Conservation (phyloP, 2,113 vertebrate species). For the Clinocottus analis region DNA sequence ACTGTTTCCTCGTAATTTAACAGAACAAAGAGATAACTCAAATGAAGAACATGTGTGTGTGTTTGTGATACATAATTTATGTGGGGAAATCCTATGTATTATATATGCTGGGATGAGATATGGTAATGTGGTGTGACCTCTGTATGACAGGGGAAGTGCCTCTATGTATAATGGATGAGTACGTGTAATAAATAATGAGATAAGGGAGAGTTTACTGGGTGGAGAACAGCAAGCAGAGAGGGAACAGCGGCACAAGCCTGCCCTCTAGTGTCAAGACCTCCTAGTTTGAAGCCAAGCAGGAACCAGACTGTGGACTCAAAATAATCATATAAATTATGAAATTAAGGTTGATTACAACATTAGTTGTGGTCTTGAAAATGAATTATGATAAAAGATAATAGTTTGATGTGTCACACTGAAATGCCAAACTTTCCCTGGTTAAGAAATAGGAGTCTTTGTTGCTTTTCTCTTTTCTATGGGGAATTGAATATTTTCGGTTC, state of each 20-base stretch:
- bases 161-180: conserved; percentile 63
- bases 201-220: conserved; percentile 20
- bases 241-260: conserved; percentile 35
- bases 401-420: not conserved
- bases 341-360: not conserved
- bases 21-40: conserved; percentile 56
- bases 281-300: not conserved
- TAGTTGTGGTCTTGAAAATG: not conserved
- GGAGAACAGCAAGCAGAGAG: not conserved
- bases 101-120: conserved; percentile 47
- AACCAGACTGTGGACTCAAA: not conserved
- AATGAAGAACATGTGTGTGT: conserved; percentile 51
- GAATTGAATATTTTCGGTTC: not conserved
- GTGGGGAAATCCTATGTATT: conserved; percentile 49
- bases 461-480: not conserved
- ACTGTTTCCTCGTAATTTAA: not conserved
- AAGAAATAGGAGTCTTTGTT: not conserved
- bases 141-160: conserved; percentile 42
- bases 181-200: conserved; percentile 68
- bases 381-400: not conserved
- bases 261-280: conserved; percentile 65
- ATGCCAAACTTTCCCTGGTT: not conserved
- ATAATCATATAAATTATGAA: not conserved
- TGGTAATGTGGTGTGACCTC: conserved; percentile 50
- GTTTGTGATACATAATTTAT: conserved; percentile 50